These are phyloP conservation scores for Bradypus variegatus DNA, from an alignment of 2,797 vertebrate species.

Conservation along the genomic window DNA sequence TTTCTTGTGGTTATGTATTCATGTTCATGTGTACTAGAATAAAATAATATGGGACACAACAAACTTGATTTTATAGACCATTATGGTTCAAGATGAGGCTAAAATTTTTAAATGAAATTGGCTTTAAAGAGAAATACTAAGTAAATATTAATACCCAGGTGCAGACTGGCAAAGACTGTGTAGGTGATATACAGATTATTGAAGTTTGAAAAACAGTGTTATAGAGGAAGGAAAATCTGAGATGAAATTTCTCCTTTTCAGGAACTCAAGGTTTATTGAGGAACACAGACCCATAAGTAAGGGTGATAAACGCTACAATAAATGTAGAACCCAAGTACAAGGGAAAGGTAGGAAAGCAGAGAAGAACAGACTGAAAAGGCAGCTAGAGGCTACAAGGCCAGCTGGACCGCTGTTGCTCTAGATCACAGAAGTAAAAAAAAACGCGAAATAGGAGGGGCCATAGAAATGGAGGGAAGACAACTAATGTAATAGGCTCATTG, in stretches of 20 bases:
- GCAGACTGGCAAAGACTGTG: neutral
- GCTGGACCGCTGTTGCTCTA: neutral
- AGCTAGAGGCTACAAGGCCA: neutral
- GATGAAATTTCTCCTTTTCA: slow-evolving; percentile 30
- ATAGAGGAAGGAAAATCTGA: neutral
- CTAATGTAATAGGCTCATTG: neutral
- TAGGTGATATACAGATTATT: neutral
- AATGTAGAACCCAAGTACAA: neutral
- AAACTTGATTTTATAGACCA: slow-evolving; percentile 31
- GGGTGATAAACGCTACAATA: neutral
- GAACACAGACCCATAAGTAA: neutral
- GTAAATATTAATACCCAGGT: neutral
- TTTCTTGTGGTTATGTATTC: slow-evolving; percentile 27
- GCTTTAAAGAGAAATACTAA: slow-evolving; percentile 21
- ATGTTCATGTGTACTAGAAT: slow-evolving; percentile 19
- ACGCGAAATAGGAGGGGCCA: neutral
- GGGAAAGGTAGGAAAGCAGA: neutral
- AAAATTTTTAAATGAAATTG: slow-evolving; percentile 4
- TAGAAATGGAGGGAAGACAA: neutral
- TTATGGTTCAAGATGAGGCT: neutral
- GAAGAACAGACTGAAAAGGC: neutral
- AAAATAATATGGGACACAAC: slow-evolving; percentile 15
- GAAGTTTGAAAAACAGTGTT: neutral
- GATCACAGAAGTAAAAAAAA: neutral
- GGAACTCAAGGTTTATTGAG: neutral